Percentiles rank a stretch among this genome's conserved stretches.
phyloP scores from a whole-genome alignment of 2,113 vertebrate genomes.

The Agapornis roseicollis region DNA sequence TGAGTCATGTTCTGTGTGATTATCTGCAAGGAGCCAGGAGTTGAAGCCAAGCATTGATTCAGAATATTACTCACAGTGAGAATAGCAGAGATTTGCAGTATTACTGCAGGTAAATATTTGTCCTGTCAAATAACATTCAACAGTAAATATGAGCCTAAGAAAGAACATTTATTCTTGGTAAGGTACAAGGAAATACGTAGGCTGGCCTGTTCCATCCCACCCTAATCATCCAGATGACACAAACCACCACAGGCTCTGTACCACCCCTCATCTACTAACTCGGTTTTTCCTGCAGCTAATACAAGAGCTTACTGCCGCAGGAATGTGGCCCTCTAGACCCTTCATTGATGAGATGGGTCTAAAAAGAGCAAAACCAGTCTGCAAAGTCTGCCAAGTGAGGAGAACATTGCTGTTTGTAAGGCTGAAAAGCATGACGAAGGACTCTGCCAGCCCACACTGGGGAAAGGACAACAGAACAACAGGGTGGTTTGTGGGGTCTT shows the following conservation, averaged over 20 bases:
- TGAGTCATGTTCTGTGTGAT: constrained; percentile 20
- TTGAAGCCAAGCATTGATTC: constrained; percentile 45
- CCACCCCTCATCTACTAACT: neutral
- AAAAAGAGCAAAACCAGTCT: neutral
- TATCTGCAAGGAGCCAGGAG: neutral
- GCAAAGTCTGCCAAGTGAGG: neutral
- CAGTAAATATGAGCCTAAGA: constrained; percentile 26
- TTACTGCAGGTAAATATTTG: constrained; percentile 72
- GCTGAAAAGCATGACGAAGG: neutral
- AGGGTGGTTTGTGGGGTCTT: neutral
- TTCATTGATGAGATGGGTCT: neutral
- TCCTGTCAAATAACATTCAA: constrained; percentile 53
- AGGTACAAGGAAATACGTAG: neutral
- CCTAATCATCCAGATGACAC: neutral
- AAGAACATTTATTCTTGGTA: constrained; percentile 54
- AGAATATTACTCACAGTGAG: constrained; percentile 11
- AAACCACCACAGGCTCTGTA: neutral
- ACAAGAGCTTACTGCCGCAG: neutral
- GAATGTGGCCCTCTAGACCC: neutral
- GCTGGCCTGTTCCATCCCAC: constrained; percentile 1
- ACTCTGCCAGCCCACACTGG: neutral
- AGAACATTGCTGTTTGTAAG: neutral
- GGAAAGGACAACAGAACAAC: neutral
- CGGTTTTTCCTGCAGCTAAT: neutral
- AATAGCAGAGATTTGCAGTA: constrained; percentile 47